Evolutionary conservation across 2,797 vertebrate genomes (phyloP).

Genomic region (Acanthiza pusilla): DNA sequence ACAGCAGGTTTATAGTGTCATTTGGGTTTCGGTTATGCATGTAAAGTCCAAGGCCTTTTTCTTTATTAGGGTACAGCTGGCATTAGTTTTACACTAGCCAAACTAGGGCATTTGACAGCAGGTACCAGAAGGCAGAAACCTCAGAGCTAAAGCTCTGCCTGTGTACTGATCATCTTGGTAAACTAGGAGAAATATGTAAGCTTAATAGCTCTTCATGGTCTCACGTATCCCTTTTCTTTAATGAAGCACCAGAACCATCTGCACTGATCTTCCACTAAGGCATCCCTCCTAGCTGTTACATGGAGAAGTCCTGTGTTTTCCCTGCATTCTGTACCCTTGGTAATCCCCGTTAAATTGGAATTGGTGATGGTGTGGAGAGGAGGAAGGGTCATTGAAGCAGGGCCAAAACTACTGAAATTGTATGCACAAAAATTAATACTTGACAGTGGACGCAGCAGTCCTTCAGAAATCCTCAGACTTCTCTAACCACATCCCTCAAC

Average conservation of each 20-base stretch:
- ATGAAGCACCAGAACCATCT: background rate
- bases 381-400: background rate
- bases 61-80: slow-evolving; percentile 33
- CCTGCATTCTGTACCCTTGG: background rate
- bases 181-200: background rate
- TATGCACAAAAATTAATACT: background rate
- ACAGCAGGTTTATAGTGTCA: background rate
- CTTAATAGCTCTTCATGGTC: background rate
- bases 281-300: background rate
- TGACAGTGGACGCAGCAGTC: background rate
- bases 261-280: background rate
- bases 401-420: background rate
- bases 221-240: background rate
- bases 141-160: background rate
- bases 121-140: slow-evolving; percentile 19
- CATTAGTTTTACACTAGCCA: background rate
- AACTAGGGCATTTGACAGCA: slow-evolving; percentile 45
- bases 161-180: background rate
- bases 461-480: background rate
- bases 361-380: background rate
- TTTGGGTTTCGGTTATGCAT: slow-evolving; percentile 6
- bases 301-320: background rate
- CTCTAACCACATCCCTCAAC: background rate
- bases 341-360: background rate
- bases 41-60: background rate